These are phyloP conservation scores for Drosophila sp. DNA, from an alignment of 1,140 invertebrate genomes.

Conservation along the genomic window DNA sequence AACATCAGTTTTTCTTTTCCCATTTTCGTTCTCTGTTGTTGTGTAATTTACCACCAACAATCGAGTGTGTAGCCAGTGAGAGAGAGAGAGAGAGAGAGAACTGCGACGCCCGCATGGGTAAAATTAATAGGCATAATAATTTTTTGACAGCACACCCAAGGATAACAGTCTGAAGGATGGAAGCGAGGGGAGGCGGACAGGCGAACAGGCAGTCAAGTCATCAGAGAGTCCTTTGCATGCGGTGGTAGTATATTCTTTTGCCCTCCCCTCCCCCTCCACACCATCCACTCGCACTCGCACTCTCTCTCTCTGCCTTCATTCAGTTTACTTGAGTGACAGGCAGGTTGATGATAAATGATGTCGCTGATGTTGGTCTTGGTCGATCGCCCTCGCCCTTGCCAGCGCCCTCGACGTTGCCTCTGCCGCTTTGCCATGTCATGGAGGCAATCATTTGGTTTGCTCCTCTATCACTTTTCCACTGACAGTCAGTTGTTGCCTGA, in stretches of 20 bases:
- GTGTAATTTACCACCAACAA: constrained; percentile 76
- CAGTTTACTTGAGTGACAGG: constrained; percentile 72
- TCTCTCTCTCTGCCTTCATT: constrained; percentile 4
- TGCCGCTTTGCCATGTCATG: constrained; percentile 68
- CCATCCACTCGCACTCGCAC: neutral
- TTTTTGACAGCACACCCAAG: constrained; percentile 83
- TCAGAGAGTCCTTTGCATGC: constrained; percentile 65
- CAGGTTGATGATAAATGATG: constrained; percentile 83
- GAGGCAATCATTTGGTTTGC: constrained; percentile 71
- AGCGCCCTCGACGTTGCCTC: constrained; percentile 5
- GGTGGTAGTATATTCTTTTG: constrained; percentile 34
- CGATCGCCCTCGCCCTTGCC: constrained; percentile 16
- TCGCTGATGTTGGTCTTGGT: constrained; percentile 73
- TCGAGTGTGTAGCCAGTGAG: constrained; percentile 1
- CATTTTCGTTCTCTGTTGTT: constrained; percentile 40
- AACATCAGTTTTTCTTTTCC: constrained; percentile 68
- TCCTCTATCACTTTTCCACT: constrained; percentile 62
- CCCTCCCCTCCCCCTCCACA: neutral
- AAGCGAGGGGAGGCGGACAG: constrained; percentile 16
- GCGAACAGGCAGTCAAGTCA: constrained; percentile 59
- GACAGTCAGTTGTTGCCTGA: constrained; percentile 66
- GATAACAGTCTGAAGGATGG: constrained; percentile 61
- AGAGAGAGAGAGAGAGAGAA: constrained; percentile 7
- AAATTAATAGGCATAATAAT: constrained; percentile 83
- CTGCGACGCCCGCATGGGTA: constrained; percentile 67